Evolutionary conservation across 2,888 invertebrate genomes (phyloP).

Genomic region (Hirtodrosophila cameraria): DNA sequence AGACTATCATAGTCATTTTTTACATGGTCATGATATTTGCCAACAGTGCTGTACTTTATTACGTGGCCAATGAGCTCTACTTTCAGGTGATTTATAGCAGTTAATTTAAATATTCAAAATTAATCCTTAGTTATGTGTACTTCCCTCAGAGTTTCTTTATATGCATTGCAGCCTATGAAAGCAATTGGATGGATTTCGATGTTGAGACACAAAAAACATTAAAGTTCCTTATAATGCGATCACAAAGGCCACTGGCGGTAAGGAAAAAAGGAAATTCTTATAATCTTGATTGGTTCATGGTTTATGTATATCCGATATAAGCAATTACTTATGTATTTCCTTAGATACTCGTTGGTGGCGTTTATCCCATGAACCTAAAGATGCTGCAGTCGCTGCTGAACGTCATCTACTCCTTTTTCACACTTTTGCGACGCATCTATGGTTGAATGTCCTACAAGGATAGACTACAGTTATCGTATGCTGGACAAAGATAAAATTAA

Average conservation of each 20-base stretch:
- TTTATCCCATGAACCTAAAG: conserved; percentile 79
- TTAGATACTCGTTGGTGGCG: conserved; percentile 75
- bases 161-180: conserved; percentile 73
- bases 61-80: conserved; percentile 76
- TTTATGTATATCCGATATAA: conserved; percentile 13
- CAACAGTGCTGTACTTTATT: conserved; percentile 75
- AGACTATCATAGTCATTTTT: conserved; percentile 64
- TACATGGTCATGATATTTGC: conserved; percentile 78
- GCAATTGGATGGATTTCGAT: conserved; percentile 76
- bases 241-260: conserved; percentile 76
- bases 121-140: no score
- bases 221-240: conserved; percentile 71
- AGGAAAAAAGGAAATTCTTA: conserved; percentile 1
- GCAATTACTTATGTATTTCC: conserved; percentile 13
- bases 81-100: conserved; percentile 51
- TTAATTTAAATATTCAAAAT: not conserved
- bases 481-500: conserved; percentile 54
- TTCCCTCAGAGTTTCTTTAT: conserved; percentile 63
- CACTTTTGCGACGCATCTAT: conserved; percentile 76
- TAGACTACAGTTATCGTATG: conserved; percentile 3
- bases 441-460: conserved; percentile 51
- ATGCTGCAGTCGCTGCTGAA: conserved; percentile 78
- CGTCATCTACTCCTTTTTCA: conserved; percentile 78
- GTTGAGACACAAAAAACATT: conserved; percentile 67
- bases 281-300: not conserved